Percentiles rank a stretch among this genome's conserved stretches.
Conservation (phyloP, 2,113 vertebrate genomes). For the Telmatochromis brichardi region DNA sequence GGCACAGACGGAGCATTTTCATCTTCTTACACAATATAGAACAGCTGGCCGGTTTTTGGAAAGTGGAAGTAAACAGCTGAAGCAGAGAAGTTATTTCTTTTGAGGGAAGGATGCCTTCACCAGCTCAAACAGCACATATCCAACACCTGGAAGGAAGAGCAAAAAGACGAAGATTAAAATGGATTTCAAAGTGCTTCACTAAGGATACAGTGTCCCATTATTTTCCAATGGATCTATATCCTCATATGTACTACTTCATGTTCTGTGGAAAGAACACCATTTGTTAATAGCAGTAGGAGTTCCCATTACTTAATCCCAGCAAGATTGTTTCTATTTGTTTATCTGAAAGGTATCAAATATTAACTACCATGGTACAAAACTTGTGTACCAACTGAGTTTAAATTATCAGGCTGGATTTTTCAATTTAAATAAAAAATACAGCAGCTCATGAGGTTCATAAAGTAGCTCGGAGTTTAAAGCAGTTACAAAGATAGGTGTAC, state of each 20-base stretch:
- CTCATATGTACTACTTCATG: neutral
- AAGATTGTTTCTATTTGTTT: neutral
- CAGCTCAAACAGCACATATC: conserved; percentile 74
- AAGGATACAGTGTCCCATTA: neutral
- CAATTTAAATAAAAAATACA: neutral
- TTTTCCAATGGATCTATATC: neutral
- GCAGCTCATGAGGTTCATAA: neutral
- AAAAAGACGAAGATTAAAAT: neutral
- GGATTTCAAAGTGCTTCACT: neutral
- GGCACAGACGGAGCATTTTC: neutral
- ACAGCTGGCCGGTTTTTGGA: neutral
- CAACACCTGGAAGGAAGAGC: conserved; percentile 62
- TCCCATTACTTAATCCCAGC: neutral
- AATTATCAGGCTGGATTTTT: neutral
- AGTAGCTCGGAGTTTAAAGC: neutral
- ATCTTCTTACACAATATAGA: conserved; percentile 41
- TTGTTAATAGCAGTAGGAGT: neutral
- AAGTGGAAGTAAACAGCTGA: neutral
- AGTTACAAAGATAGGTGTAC: neutral
- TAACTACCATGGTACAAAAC: neutral
- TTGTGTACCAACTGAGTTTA: neutral
- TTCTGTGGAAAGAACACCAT: neutral
- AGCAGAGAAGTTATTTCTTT: conserved; percentile 59
- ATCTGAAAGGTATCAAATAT: neutral
- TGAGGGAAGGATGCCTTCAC: conserved; percentile 71